Evolutionary conservation across 1,140 invertebrate genomes (phyloP).

Genomic region (Eurosta solidaginis): DNA sequence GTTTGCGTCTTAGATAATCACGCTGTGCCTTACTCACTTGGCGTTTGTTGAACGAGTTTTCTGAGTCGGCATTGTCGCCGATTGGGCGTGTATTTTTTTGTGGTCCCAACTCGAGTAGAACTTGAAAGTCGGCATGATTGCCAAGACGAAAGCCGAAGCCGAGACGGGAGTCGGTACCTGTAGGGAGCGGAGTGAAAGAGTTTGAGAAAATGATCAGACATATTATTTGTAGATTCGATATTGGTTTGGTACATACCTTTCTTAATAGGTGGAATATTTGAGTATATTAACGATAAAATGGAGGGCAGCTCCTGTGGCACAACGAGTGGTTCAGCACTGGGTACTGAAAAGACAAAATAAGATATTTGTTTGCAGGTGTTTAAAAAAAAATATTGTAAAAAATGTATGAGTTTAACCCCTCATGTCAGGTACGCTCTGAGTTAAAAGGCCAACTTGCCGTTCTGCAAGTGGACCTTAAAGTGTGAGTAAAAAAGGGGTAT

Average conservation of each 20-base stretch:
- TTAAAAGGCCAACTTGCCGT: too few relatives aligned
- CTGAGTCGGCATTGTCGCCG: slow-evolving; percentile 48
- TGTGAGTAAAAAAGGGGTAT: too few relatives aligned
- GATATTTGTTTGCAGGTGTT: neutral
- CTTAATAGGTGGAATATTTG: slow-evolving; percentile 80
- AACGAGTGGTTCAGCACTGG: slow-evolving; percentile 62
- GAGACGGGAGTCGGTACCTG: slow-evolving; percentile 78
- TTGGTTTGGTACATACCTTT: slow-evolving; percentile 67
- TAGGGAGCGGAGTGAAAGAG: neutral
- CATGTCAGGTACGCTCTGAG: too few relatives aligned
- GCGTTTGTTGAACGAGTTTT: slow-evolving; percentile 52
- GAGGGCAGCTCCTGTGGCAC: slow-evolving; percentile 79
- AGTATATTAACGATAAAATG: slow-evolving; percentile 75
- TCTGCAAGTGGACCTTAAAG: too few relatives aligned
- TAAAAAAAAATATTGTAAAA: neutral
- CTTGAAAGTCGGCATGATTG: slow-evolving; percentile 79
- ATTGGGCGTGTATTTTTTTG: slow-evolving; percentile 71
- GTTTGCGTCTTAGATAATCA: slow-evolving; percentile 38
- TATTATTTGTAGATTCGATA: neutral
- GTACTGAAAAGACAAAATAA: neutral
- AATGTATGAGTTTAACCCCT: neutral
- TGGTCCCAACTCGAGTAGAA: slow-evolving; percentile 76
- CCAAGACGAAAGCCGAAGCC: slow-evolving; percentile 80
- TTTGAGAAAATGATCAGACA: neutral
- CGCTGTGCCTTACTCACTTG: slow-evolving; percentile 44